Conservation (phyloP, 2,113 vertebrate species). For the Diphyllodes magnificus region DNA sequence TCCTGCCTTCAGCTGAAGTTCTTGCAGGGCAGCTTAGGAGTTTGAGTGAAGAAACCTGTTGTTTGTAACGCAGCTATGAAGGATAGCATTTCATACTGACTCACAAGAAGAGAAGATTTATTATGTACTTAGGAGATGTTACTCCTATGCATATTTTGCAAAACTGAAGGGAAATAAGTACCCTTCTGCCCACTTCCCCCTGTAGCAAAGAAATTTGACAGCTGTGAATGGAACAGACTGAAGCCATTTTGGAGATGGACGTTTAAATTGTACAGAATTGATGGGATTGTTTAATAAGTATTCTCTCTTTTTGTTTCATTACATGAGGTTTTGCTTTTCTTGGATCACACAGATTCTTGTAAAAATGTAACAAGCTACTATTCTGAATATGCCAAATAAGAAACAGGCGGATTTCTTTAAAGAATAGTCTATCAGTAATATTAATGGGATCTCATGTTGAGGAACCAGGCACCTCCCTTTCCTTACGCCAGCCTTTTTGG, state of each 20-base stretch:
- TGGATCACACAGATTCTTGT: slow-evolving; percentile 23
- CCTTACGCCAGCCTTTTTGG: neutral
- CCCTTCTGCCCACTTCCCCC: neutral
- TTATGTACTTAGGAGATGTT: neutral
- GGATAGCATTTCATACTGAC: neutral
- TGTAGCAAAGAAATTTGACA: neutral
- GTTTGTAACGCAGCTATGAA: neutral
- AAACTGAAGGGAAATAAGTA: neutral
- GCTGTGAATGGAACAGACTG: neutral
- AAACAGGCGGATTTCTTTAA: slow-evolving; percentile 36
- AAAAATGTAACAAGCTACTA: slow-evolving; percentile 48
- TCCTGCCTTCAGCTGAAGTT: neutral
- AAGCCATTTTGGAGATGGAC: slow-evolving; percentile 6
- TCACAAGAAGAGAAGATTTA: neutral
- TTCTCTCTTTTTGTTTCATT: slow-evolving; percentile 35
- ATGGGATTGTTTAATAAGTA: neutral
- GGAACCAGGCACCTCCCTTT: neutral
- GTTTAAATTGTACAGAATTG: neutral
- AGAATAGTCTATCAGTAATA: slow-evolving; percentile 22
- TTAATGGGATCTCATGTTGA: neutral
- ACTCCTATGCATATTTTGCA: neutral
- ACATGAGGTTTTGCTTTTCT: slow-evolving; percentile 37
- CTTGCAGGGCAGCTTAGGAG: neutral
- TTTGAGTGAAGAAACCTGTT: neutral
- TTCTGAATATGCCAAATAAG: slow-evolving; percentile 37